Evolutionary conservation across 2,113 vertebrate species (phyloP).

Genomic region (Otus sunia): DNA sequence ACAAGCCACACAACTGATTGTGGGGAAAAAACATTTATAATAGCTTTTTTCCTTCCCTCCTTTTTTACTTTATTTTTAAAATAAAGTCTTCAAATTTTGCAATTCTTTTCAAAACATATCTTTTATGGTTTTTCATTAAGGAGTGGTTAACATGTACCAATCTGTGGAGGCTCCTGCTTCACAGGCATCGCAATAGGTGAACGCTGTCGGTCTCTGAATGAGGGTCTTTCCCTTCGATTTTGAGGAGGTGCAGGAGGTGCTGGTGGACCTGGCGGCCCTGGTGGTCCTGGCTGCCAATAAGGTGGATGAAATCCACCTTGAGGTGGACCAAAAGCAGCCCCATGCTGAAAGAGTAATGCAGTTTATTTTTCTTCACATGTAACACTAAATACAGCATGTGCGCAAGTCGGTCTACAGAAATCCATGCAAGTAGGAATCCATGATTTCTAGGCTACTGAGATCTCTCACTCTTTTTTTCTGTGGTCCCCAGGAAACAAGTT

Average conservation of each 20-base stretch:
- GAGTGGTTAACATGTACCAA: constrained; percentile 82
- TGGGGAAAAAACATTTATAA: not conserved
- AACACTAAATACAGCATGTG: constrained; percentile 62
- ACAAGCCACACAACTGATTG: not conserved
- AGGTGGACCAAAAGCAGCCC: constrained; percentile 90
- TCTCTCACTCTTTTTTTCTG: constrained; percentile 41
- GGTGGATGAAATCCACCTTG: constrained; percentile 90
- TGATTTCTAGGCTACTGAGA: constrained; percentile 52
- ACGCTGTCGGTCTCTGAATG: constrained; percentile 90
- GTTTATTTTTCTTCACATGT: constrained; percentile 81
- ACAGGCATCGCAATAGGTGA: constrained; percentile 91
- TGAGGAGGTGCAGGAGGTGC: constrained; percentile 89
- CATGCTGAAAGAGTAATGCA: constrained; percentile 88
- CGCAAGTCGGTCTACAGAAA: constrained; percentile 73
- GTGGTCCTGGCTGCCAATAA: constrained; percentile 95
- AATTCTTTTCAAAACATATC: not conserved
- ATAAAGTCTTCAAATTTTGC: not conserved
- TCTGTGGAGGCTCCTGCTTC: constrained; percentile 89
- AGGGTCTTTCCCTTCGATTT: constrained; percentile 91
- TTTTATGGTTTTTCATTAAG: constrained; percentile 29
- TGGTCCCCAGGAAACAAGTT: constrained; percentile 20
- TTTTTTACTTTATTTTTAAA: not conserved
- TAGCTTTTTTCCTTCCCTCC: not conserved
- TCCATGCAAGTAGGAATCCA: constrained; percentile 74
- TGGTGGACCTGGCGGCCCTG: constrained; percentile 80